These are phyloP conservation scores for Anguilla anguilla DNA, from an alignment of 2,797 vertebrate species.

Conservation along the genomic window DNA sequence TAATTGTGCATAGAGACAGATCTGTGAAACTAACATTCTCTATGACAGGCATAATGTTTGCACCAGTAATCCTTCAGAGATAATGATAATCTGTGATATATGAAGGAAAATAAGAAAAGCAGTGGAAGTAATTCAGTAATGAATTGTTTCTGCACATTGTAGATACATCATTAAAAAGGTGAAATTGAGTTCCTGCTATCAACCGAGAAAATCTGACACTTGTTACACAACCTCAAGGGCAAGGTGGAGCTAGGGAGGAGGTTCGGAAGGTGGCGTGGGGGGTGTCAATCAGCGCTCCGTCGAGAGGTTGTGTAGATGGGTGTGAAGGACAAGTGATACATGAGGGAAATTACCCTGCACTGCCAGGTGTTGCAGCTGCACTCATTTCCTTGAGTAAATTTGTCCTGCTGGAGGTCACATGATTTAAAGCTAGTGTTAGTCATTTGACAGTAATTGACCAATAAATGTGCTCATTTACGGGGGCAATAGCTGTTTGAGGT, in stretches of 20 bases:
- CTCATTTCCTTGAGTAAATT: neutral
- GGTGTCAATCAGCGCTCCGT: neutral
- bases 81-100: neutral
- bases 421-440: neutral
- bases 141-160: neutral
- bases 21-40: neutral
- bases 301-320: neutral
- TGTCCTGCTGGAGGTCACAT: neutral
- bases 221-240: neutral
- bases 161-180: neutral
- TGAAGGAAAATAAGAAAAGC: neutral
- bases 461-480: neutral
- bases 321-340: slow-evolving; percentile 11
- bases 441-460: slow-evolving; percentile 6
- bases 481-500: neutral
- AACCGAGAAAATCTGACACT: neutral
- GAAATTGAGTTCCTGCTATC: neutral
- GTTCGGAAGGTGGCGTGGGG: neutral
- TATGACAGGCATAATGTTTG: neutral
- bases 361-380: neutral
- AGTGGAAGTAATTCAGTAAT: neutral
- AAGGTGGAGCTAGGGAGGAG: neutral
- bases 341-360: neutral
- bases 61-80: neutral
- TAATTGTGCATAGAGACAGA: neutral